Conservation (phyloP, 2,888 invertebrate species). For the Aleiodes leptofemur region DNA sequence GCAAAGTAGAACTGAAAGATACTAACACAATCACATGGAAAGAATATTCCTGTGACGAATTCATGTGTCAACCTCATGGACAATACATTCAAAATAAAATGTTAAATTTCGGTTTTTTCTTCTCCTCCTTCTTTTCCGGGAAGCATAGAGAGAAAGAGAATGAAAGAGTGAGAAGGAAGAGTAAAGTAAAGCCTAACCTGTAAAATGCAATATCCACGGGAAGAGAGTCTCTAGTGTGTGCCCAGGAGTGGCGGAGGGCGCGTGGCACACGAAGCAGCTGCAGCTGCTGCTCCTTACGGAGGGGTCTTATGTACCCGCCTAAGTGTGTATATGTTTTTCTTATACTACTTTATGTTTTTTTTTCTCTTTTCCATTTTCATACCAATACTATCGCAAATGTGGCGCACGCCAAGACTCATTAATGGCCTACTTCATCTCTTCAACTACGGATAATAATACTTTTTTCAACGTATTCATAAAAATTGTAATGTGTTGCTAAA, state of each 20-base stretch:
- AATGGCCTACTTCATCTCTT: constrained; percentile 60
- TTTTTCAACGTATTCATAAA: constrained; percentile 39
- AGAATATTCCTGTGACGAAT: constrained; percentile 47
- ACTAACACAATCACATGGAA: constrained; percentile 9
- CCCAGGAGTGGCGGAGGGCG: constrained; percentile 63
- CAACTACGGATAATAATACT: constrained; percentile 25
- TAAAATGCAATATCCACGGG: constrained; percentile 58
- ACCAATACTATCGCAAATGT: constrained; percentile 47
- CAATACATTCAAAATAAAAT: constrained; percentile 27
- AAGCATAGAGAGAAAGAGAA: constrained; percentile 41
- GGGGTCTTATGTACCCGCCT: constrained; percentile 38
- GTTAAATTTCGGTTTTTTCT: constrained; percentile 20
- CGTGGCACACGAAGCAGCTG: constrained; percentile 68
- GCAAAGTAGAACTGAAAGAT: constrained; percentile 41
- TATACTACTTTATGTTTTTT: not conserved
- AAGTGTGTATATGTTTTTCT: constrained; percentile 37
- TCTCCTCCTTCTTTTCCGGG: constrained; percentile 5
- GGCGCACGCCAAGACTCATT: constrained; percentile 69
- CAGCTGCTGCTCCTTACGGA: constrained; percentile 63
- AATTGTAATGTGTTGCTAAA: not conserved
- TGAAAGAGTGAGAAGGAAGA: constrained; percentile 35
- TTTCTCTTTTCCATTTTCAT: constrained; percentile 41
- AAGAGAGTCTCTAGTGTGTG: constrained; percentile 7
- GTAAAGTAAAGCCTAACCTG: constrained; percentile 60
- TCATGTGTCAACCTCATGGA: constrained; percentile 25